Base-by-base conservation (phyloP, 1,140 invertebrate genomes). In the Pachypsylla venusta region DNA sequence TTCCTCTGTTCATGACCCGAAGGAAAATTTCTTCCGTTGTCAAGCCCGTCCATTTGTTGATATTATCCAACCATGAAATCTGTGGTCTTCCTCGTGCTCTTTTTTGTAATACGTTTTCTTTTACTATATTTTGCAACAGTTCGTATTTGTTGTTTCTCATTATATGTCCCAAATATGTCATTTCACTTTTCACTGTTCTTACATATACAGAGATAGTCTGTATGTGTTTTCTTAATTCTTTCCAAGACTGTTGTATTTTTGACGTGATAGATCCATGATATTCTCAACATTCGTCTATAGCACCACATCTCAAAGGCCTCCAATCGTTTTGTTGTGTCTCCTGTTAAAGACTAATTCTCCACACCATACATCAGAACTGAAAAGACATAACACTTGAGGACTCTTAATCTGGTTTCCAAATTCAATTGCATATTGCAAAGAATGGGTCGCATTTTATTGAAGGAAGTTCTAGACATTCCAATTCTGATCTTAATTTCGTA, bases 161-260 rank as follows among this genome's bases (percentile, higher is more conserved):
- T n/a, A n/a, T n/a, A n/a, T n/a, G n/a, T n/a, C n/a, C n/a, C n/a
- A n/a, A n/a, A n/a, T n/a, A n/a, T n/a, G n/a, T n/a, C n/a, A n/a
- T n/a, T n/a, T n/a, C n/a, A n/a, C n/a, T n/a, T 58, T 58, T 58
- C n/a, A 53, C 48, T 39, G 57, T 58, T 39, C 7, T 48, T n/a
- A n/a, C n/a, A n/a, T n/a, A n/a, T n/a, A n/a, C n/a, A n/a, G n/a
- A n/a, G 22, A 39, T 5, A 24, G 26, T 48, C 28, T 58, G 26
- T 13, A 48, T 20, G 27, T 58, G 3, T 16, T 58, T 58, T 24
- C 27, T 39, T 39, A 35, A 56, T 56, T 39, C 16, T 56, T 35
- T 19, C 20, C 25, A 56, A 12, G 30, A 39, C 28, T 27, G 28
- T 4, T 56, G 24, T 22, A 39, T 58, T 58, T 24, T 22, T 58